phyloP scores from a whole-genome alignment of 2,113 vertebrate species.

The Cryptoleucopteryx plumbea region DNA sequence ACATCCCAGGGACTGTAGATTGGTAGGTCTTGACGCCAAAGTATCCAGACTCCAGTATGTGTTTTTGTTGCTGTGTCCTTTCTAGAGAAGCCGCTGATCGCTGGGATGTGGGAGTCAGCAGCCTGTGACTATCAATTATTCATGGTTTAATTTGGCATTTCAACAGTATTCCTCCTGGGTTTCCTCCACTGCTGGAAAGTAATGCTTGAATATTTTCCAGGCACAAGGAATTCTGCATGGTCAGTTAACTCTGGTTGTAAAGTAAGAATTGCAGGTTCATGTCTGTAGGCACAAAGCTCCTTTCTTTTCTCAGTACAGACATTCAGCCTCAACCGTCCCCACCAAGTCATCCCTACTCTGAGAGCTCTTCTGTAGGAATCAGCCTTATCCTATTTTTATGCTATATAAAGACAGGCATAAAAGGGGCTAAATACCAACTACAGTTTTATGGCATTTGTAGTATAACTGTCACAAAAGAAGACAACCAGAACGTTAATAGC shows the following conservation, averaged over 20 bases:
- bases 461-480: background rate
- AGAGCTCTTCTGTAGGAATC: background rate
- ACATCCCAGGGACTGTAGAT: background rate
- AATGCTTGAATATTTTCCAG: background rate
- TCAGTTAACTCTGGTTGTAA: background rate
- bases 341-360: background rate
- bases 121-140: background rate
- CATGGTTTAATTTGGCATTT: background rate
- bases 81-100: background rate
- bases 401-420: background rate
- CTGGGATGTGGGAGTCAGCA: background rate
- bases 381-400: background rate
- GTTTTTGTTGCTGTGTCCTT: background rate
- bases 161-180: background rate
- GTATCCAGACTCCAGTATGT: background rate
- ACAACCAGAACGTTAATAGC: background rate
- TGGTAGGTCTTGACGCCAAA: background rate
- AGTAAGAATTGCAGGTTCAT: background rate
- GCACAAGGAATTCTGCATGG: background rate
- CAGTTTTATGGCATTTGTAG: background rate
- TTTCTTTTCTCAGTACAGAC: background rate
- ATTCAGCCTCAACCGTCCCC: background rate
- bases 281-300: background rate
- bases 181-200: background rate
- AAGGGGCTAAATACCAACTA: background rate